Evolutionary conservation across 35 echinoderm and acorn worm genomes (phyloP).

Genomic region (Ophioderma brevispina): DNA sequence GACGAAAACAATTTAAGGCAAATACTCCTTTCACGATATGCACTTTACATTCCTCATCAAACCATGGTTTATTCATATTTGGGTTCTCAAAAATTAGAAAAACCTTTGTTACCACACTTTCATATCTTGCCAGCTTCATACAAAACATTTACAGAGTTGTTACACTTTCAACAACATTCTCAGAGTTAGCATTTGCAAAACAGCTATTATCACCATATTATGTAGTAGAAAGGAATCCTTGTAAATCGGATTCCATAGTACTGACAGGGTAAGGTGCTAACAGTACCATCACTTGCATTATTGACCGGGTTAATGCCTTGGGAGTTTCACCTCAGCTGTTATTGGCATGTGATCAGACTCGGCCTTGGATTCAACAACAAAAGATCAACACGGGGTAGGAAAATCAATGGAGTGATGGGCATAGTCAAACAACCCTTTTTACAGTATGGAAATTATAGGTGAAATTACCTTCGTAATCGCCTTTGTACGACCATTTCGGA

Average conservation of each 20-base stretch:
- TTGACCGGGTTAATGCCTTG: too few relatives aligned
- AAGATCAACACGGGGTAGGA: neutral
- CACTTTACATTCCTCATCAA: neutral
- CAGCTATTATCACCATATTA: neutral
- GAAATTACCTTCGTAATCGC: constrained; percentile 13
- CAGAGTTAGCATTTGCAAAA: neutral
- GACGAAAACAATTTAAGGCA: neutral
- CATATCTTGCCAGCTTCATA: neutral
- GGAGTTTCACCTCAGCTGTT: neutral
- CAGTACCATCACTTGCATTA: neutral
- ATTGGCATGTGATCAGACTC: constrained; percentile 34
- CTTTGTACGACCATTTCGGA: constrained; percentile 16
- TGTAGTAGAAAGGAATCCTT: neutral
- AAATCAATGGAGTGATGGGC: neutral
- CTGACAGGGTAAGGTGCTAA: neutral
- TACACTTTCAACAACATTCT: neutral
- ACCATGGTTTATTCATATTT: neutral
- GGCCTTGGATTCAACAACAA: neutral
- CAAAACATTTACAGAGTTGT: neutral
- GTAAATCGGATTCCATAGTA: neutral
- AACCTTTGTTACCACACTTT: neutral
- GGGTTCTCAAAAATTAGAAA: neutral
- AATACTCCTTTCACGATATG: neutral
- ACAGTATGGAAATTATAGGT: neutral
- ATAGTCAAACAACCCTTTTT: constrained; percentile 11